A percentile compares a stretch with the other conserved stretches of the same genome.
Conservation (phyloP, 2,888 invertebrate genomes). For the Glyphotaelius pellucidus region DNA sequence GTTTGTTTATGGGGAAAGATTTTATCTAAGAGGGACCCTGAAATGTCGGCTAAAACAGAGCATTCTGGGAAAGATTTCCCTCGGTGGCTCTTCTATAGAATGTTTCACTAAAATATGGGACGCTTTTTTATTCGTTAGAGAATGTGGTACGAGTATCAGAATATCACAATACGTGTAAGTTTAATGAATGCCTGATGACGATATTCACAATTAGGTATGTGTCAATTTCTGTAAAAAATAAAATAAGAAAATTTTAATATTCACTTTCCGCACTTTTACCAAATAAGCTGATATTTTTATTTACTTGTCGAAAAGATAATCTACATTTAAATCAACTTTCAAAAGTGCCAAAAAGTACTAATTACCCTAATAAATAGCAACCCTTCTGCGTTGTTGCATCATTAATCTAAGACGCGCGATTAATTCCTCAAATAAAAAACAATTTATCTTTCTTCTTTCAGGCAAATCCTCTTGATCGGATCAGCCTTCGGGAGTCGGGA, state of each 20-base stretch:
- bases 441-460: conserved; percentile 48
- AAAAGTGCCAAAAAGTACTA: neutral
- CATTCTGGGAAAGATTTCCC: neutral
- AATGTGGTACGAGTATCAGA: neutral
- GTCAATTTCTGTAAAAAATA: neutral
- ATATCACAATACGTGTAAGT: neutral
- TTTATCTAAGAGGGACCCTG: neutral
- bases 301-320: neutral
- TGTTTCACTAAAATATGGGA: neutral
- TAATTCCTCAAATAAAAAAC: conserved; percentile 56
- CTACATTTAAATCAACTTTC: neutral
- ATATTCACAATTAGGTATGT: neutral
- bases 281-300: neutral
- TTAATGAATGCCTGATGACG: neutral
- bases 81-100: neutral
- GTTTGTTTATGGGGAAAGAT: neutral
- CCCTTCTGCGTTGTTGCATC: conserved; percentile 34
- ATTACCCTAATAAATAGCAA: conserved; percentile 39
- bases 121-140: neutral
- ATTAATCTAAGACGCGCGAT: conserved; percentile 51
- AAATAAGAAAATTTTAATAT: neutral
- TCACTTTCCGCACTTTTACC: neutral
- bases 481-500: conserved; percentile 39
- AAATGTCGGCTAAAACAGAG: neutral
- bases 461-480: conserved; percentile 51